Base-by-base conservation (phyloP, 2,113 vertebrate genomes). In the Syngnathus typhle region DNA sequence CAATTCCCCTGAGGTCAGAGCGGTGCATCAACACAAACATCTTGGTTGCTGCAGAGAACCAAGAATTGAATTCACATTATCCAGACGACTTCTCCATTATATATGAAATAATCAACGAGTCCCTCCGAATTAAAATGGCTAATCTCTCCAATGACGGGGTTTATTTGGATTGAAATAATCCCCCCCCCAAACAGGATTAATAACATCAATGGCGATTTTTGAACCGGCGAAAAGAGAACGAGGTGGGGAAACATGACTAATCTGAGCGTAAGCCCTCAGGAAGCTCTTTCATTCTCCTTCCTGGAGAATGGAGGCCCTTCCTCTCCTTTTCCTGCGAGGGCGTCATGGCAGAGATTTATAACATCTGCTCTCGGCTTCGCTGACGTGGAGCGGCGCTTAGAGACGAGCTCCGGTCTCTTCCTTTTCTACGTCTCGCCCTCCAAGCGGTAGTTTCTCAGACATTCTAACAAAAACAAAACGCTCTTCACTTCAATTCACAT, bases 201-300 rank as follows among this genome's bases (percentile, higher is more conserved):
- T 65, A 69, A 73, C 69, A 79, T 76, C 73, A 67, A 65, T 59
- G 52, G 21, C 63, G 43, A 68, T 84, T 68, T 49, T 69, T 6
- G 55, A 37, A 68, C 72, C 4, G 44, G 15, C 0, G 12, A 36
- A 55, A 66, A 32, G 0, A 38, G 13, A 65, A 75, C 6, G 19
- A 54, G 63, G 16, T 37, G 47, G 56, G 21, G 63, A 80, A 81
- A 80, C 70, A 70, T 77, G 81, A 82, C 74, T 78, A 81, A 85
- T 79, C 62, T 69, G 71, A 16, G 66, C 70, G 75, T 56, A 59
- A 68, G 67, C 70, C 19, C 52, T 60, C 52, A 76, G 64, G 70
- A 75, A 69, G 63, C 71, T n/a, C n/a, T 19, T 7, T 75, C 36
- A 46, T 64, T 60, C 67, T 80, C 59, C 58, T 62, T 37, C 5